Evolutionary conservation across 2,888 invertebrate species (phyloP).

Genomic region (Campoplex capitator): DNA sequence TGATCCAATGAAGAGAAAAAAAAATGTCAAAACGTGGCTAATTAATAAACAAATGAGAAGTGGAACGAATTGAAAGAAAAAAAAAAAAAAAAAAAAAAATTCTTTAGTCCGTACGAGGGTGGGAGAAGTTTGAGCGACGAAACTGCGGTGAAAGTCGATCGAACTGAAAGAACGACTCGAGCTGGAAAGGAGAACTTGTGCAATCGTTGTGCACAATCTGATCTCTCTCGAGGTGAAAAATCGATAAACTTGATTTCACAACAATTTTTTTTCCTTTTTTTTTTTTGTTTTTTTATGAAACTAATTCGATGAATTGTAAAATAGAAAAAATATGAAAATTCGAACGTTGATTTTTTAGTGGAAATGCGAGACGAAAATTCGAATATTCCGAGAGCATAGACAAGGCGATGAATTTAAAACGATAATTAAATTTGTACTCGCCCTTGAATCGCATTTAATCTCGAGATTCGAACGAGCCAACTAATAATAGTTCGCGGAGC

Average conservation of each 20-base stretch:
- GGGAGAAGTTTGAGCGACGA: not conserved
- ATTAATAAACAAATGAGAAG: conserved; percentile 20
- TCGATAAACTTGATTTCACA: conserved; percentile 13
- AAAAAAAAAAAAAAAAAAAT: not conserved
- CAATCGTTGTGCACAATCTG: conserved; percentile 25
- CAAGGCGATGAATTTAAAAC: not conserved
- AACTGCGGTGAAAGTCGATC: conserved; percentile 34
- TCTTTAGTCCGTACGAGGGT: not conserved
- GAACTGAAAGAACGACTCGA: conserved; percentile 2
- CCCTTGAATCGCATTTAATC: conserved; percentile 63
- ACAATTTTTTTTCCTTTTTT: not conserved
- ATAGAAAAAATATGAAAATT: not conserved
- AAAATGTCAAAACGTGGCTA: not conserved
- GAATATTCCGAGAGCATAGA: no score
- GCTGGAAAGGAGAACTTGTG: conserved; percentile 39
- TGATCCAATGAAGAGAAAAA: not conserved
- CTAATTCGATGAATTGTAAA: not conserved
- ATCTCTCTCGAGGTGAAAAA: conserved; percentile 16
- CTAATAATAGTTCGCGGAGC: conserved; percentile 55
- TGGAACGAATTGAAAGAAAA: conserved; percentile 12
- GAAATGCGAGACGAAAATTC: not conserved
- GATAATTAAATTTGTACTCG: conserved; percentile 22
- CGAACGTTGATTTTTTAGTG: not conserved
- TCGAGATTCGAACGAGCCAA: conserved; percentile 45
- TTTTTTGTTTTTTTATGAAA: not conserved